A percentile compares a stretch with the other conserved stretches of the same genome.
These are phyloP conservation scores for Drosophila melanosoma DNA, from an alignment of 2,888 invertebrate genomes.

Conservation along the genomic window DNA sequence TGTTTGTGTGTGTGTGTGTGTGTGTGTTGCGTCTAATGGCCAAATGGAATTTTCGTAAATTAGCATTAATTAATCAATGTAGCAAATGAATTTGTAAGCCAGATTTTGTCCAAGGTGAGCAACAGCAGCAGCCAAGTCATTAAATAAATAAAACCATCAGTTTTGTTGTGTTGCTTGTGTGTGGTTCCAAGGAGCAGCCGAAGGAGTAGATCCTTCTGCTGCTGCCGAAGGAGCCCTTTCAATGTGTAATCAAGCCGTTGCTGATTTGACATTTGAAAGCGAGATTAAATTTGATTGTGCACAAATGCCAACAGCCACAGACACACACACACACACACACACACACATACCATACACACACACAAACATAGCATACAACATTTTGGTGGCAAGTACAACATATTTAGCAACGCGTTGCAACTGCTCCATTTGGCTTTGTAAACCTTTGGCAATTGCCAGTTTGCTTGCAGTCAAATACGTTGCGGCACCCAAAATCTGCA, in stretches of 20 bases:
- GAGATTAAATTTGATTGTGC: conserved; percentile 68
- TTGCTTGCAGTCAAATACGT: conserved; percentile 55
- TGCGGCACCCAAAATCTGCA: conserved; percentile 41
- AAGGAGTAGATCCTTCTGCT: background rate
- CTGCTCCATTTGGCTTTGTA: conserved; percentile 37
- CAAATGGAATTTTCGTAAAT: conserved; percentile 75
- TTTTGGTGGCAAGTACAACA: conserved; percentile 49
- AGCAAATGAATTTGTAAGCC: conserved; percentile 71
- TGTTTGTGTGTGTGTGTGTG: conserved; percentile 1
- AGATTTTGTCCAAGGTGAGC: conserved; percentile 59
- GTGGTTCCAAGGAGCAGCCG: background rate
- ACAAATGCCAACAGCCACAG: conserved; percentile 39
- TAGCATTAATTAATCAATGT: conserved; percentile 80
- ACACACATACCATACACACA: conserved; percentile 2
- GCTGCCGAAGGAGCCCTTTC: conserved; percentile 27
- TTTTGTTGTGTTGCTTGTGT: conserved; percentile 32
- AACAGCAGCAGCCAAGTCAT: conserved; percentile 45
- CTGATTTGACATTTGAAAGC: conserved; percentile 67
- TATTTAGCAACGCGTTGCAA: conserved; percentile 30
- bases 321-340: conserved; percentile 14
- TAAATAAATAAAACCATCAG: conserved; percentile 62
- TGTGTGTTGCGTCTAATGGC: conserved; percentile 57
- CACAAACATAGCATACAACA: conserved; percentile 4
- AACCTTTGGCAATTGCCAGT: conserved; percentile 37
- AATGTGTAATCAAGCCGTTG: conserved; percentile 53